Conservation (phyloP, 2,797 vertebrate species). For the Pyrocephalus nanus region DNA sequence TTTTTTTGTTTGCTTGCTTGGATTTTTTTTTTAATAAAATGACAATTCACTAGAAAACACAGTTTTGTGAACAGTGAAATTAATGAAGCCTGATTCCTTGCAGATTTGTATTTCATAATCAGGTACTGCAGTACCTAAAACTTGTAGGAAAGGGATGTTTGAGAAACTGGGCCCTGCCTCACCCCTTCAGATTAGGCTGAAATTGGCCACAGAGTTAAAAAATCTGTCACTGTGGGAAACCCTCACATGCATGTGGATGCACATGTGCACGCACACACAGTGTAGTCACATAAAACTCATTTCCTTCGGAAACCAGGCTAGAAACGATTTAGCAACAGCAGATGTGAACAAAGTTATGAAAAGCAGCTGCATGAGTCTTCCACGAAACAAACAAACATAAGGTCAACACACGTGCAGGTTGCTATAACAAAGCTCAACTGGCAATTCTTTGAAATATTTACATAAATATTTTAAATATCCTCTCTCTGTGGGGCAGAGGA, state of each 20-base stretch:
- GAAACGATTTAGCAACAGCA: conserved; percentile 14
- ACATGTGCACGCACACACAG: background rate
- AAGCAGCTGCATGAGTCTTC: conserved; percentile 30
- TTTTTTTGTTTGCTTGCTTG: background rate
- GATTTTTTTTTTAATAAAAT: background rate
- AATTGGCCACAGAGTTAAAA: background rate
- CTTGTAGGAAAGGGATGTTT: rapidly evolving
- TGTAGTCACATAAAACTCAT: conserved; percentile 60
- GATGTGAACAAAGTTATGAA: conserved; percentile 47
- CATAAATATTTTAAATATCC: conserved; percentile 44
- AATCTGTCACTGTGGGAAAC: background rate
- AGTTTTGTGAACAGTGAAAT: background rate
- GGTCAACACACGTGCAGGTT: conserved; percentile 33
- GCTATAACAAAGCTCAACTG: conserved; percentile 20
- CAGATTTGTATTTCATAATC: background rate
- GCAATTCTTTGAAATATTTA: conserved; percentile 51
- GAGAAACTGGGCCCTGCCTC: background rate
- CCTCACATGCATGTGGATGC: background rate
- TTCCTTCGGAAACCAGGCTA: conserved; percentile 59
- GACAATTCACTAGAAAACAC: background rate
- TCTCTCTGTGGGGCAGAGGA: conserved; percentile 12
- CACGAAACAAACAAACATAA: conserved; percentile 53
- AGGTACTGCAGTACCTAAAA: background rate
- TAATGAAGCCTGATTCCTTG: background rate
- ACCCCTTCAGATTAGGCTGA: background rate